Evolutionary conservation across 1,140 invertebrate genomes (phyloP), one percentile per base, ranked within the genome.

Genomic region (Tetramorium simillimum): DNA sequence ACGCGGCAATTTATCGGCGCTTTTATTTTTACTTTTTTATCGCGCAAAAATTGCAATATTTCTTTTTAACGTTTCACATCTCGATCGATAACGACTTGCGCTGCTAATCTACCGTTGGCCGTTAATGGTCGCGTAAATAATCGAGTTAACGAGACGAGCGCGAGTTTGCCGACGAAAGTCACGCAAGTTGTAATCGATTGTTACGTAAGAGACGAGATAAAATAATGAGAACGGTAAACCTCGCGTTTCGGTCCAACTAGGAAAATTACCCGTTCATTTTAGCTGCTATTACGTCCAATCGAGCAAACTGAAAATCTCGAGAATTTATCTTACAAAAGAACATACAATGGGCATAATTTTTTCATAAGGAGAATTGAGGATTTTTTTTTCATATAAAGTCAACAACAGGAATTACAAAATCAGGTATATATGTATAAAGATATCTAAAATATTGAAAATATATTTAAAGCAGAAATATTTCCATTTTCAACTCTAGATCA

Each of bases 111-210:
- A 24, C n/a, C n/a, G 12, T 80, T 28, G 58, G 24, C 33, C 24
- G 18, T 69, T 40, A 72, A 72, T 40, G 21, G 16, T 7, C 21
- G 49, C 40, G 40, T 73, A 82, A 72, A 82, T 73, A 82, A 82
- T 72, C 80, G 40, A 58, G 67, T 72, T 70, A 56, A 81, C 49
- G 21, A 65, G 76, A 65, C 24, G 62, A 46, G 24, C 6, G 24
- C 21, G 21, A 46, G 67, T 58, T 72, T 18, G 65, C 21, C 14
- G 49, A 81, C 37, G 67, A 46, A 72, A 82, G 51, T 82, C 51
- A 73, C 51, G 24, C 67, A 69, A 82, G 37, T 72, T 70, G 46
- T 21, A 70, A 81, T 53, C 16, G 60, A 82, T 72, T 72, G 33
- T 81, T 72, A 56, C 37, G 12, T 58, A 72, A 82, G 16, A 46